Evolutionary conservation across 2,113 vertebrate genomes (phyloP).

Genomic region (Turnix velox): DNA sequence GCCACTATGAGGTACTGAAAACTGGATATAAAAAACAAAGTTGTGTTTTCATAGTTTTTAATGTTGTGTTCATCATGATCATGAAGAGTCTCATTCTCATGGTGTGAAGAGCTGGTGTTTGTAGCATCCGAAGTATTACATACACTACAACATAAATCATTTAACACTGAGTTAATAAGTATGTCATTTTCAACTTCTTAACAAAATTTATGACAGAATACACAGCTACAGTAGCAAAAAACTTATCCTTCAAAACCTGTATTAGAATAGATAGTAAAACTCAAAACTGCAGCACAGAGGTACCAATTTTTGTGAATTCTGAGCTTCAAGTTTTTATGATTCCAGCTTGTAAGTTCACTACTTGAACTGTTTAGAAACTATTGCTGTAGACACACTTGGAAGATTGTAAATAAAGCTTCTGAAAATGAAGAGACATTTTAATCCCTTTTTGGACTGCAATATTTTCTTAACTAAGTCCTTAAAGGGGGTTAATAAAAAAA

Average conservation of each 20-base stretch:
- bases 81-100: slow-evolving; percentile 68
- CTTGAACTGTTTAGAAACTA: background rate
- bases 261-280: background rate
- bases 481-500: background rate
- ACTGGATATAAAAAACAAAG: slow-evolving; percentile 93
- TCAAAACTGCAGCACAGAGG: background rate
- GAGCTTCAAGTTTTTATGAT: background rate
- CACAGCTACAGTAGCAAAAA: background rate
- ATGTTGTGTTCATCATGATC: slow-evolving; percentile 86
- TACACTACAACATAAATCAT: slow-evolving; percentile 65
- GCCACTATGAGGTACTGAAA: slow-evolving; percentile 98
- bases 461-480: background rate
- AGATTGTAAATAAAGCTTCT: no score
- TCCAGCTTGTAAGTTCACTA: background rate
- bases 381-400: background rate
- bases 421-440: no score
- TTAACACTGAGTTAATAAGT: background rate
- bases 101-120: slow-evolving; percentile 50
- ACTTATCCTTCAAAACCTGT: background rate
- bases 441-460: no score
- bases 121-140: slow-evolving; percentile 69
- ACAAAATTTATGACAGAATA: background rate
- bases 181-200: no score
- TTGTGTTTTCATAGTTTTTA: slow-evolving; percentile 93
- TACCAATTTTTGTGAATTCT: background rate